These are phyloP conservation scores for Chaetodon trifasciatus DNA, from an alignment of 2,797 vertebrate genomes.

Conservation along the genomic window DNA sequence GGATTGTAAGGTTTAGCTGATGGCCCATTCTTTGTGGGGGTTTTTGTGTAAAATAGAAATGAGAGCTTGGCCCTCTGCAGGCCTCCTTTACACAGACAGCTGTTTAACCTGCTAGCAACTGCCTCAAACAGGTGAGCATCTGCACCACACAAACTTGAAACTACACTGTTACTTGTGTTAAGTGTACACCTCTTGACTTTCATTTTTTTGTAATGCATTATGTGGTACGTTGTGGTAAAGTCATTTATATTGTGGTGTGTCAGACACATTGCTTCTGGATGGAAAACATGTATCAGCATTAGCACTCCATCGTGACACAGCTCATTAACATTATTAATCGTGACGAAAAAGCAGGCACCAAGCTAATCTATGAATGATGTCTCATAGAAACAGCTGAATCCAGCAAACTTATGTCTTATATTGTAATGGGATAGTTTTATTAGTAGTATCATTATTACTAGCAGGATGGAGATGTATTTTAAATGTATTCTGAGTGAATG, in stretches of 20 bases:
- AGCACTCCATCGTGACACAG: conserved; percentile 2
- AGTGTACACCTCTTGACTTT: background rate
- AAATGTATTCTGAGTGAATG: conserved; percentile 9
- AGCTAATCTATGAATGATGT: conserved; percentile 18
- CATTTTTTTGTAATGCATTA: background rate
- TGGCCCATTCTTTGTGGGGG: conserved; percentile 3
- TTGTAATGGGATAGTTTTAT: conserved; percentile 17
- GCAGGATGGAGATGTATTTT: conserved; percentile 12
- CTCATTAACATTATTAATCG: background rate
- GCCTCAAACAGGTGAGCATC: conserved; percentile 81
- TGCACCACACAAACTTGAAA: conserved; percentile 36
- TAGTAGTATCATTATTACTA: background rate
- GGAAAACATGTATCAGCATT: background rate
- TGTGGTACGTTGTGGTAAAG: background rate
- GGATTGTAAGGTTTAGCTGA: conserved; percentile 42
- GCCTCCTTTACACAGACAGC: conserved; percentile 61
- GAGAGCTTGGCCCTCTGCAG: conserved; percentile 47
- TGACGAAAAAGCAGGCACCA: conserved; percentile 1
- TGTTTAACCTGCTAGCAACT: conserved; percentile 50
- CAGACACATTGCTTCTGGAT: conserved; percentile 3
- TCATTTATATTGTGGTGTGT: conserved; percentile 3
- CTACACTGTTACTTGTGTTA: background rate
- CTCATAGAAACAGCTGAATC: conserved; percentile 14
- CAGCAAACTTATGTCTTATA: background rate
- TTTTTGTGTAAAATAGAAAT: conserved; percentile 34